phyloP scores from a whole-genome alignment of 2,797 vertebrate genomes.

The Chloroceryle amazona region DNA sequence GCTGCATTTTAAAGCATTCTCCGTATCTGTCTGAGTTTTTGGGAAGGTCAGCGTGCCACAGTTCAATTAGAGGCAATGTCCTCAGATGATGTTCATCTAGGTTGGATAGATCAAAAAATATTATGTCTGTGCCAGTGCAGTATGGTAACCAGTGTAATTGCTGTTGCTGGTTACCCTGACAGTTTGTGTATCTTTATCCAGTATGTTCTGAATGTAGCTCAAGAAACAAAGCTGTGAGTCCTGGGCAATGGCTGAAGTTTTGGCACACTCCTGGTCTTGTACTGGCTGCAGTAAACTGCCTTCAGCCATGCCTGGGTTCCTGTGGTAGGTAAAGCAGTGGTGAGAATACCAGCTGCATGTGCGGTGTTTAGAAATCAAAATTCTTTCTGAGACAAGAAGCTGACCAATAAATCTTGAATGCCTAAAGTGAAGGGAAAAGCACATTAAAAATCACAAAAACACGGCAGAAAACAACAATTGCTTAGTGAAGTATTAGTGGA shows the following conservation, averaged over 20 bases:
- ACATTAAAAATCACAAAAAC: not conserved
- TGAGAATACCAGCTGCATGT: not conserved
- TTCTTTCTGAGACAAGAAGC: not conserved
- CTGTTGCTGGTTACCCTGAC: not conserved
- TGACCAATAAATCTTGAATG: not conserved
- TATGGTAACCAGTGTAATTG: not conserved
- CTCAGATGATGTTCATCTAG: not conserved
- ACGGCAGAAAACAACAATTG: not conserved
- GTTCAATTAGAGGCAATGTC: not conserved
- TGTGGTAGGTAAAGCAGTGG: not conserved
- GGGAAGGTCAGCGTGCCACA: not conserved
- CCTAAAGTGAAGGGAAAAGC: not conserved
- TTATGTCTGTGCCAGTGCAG: not conserved
- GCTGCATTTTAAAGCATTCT: conserved; percentile 14
- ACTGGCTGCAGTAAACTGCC: not conserved
- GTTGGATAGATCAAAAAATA: not conserved
- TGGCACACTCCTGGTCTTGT: not conserved
- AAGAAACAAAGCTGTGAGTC: not conserved
- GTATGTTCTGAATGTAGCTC: not conserved
- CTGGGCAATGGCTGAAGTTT: not conserved
- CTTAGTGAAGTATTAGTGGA: not conserved
- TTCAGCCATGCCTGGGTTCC: not conserved
- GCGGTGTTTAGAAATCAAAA: not conserved
- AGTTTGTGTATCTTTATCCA: not conserved
- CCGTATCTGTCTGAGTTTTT: not conserved